Evolutionary conservation across 2,113 vertebrate species (phyloP).

Genomic region (Datnioides undecimradiatus): DNA sequence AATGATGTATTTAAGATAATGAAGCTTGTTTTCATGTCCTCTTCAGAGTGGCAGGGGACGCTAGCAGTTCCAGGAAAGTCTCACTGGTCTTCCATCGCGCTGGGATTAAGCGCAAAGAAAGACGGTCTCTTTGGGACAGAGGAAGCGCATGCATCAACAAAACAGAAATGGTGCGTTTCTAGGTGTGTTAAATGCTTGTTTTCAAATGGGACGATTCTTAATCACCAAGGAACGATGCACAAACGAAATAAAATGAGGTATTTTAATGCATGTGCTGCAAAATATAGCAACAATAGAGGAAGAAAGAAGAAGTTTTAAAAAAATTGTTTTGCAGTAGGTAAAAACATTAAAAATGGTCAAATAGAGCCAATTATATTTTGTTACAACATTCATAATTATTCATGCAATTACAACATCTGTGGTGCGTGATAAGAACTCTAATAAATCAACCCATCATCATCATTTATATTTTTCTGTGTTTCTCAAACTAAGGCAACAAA

Average conservation of each 20-base stretch:
- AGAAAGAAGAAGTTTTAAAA: no score
- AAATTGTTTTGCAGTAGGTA: background rate
- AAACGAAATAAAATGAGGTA: no score
- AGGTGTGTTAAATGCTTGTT: background rate
- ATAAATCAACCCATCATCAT: no score
- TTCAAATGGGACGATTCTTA: background rate
- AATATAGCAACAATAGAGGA: no score
- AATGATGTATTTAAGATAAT: slow-evolving; percentile 40
- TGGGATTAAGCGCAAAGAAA: slow-evolving; percentile 42
- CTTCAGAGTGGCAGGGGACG: slow-evolving; percentile 41
- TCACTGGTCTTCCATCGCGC: slow-evolving; percentile 39
- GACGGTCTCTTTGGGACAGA: slow-evolving; percentile 27
- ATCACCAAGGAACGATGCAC: background rate
- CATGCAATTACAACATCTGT: background rate
- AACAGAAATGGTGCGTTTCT: background rate
- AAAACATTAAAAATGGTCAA: background rate
- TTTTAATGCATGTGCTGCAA: no score
- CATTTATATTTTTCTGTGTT: background rate
- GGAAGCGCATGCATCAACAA: background rate
- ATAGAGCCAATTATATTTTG: background rate
- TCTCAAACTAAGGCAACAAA: background rate
- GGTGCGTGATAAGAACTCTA: background rate
- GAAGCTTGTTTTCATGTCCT: slow-evolving; percentile 60
- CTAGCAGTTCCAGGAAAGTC: slow-evolving; percentile 40
- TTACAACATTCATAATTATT: background rate